These are phyloP conservation scores for Wasmannia auropunctata DNA, from an alignment of 1,140 invertebrate genomes.

Conservation along the genomic window DNA sequence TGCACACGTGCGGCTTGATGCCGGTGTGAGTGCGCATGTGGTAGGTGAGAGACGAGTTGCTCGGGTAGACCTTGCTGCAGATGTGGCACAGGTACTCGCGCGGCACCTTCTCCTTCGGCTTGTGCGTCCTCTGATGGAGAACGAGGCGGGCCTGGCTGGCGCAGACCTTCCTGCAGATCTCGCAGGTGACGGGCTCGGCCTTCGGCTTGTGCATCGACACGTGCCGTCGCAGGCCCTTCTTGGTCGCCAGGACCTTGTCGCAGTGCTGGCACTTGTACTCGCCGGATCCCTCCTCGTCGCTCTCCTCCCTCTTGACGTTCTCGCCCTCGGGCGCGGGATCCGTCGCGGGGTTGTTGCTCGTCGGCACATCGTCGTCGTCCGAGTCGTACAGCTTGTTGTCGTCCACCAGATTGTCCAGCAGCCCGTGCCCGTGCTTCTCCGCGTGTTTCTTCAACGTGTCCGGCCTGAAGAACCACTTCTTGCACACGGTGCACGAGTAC, in stretches of 20 bases:
- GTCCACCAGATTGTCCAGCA: slow-evolving; percentile 79
- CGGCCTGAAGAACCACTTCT: slow-evolving; percentile 84
- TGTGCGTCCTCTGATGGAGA: slow-evolving; percentile 83
- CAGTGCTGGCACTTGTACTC: slow-evolving; percentile 83
- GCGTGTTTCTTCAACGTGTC: slow-evolving; percentile 84
- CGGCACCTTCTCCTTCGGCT: slow-evolving; percentile 83
- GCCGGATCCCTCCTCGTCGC: slow-evolving; percentile 77
- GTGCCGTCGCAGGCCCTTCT: slow-evolving; percentile 82
- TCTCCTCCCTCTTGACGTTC: slow-evolving; percentile 77
- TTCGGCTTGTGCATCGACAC: slow-evolving; percentile 84
- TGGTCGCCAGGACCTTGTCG: slow-evolving; percentile 82
- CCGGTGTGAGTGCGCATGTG: slow-evolving; percentile 85
- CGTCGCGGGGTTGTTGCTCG: slow-evolving; percentile 61
- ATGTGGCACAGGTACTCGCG: slow-evolving; percentile 84
- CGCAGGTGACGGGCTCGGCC: slow-evolving; percentile 82
- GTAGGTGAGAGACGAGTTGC: slow-evolving; percentile 84
- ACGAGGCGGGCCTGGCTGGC: slow-evolving; percentile 82
- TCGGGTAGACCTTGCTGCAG: slow-evolving; percentile 85
- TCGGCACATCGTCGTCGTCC: slow-evolving; percentile 74
- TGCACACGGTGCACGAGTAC: slow-evolving; percentile 84
- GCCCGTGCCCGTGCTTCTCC: slow-evolving; percentile 80
- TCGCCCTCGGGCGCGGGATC: slow-evolving; percentile 72
- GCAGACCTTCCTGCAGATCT: slow-evolving; percentile 83
- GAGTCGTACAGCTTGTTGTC: slow-evolving; percentile 80
- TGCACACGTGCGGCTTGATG: slow-evolving; percentile 84